Base-by-base conservation (phyloP, 1,140 invertebrate species). In the Drosophila auraria region DNA sequence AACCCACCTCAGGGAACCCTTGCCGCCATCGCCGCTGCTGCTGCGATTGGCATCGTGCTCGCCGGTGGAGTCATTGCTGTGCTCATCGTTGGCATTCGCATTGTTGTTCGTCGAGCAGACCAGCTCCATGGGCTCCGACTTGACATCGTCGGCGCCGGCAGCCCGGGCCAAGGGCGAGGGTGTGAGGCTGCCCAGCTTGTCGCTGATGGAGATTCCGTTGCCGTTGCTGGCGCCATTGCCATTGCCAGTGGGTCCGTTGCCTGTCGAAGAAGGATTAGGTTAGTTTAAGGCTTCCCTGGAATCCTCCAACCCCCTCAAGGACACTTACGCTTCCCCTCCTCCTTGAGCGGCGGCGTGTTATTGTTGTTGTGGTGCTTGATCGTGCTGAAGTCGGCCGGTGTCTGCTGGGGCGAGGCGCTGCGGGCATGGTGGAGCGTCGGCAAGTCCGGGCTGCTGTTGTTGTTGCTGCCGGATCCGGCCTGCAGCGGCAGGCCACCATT, bases 51-150 rank as follows among this genome's bases (percentile, higher is more conserved):
- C 80, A 54, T 93, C 92, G 71, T 91, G 80, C 36, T 93, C 92
- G 58, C 93, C 93, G 30, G 93, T 93, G 11, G 96, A 96, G 78
- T 95, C 95, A 78, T 95, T 94, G 82, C 94, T 95, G 92, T 95
- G 95, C 75, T 95, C 93, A 58, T 94, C 93, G 20, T 93, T 93
- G n/a, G 89, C 91, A 49, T 91, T 78, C 45, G 95, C 77, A 83
- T 96, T 96, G 83, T 96, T 96, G 33, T 95, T 95, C 42, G 95
- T 95, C 27, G 95, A 95, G 92, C 96, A 96, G 40, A 95, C 94
- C 87, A 97, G 93, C 81, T 97, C 97, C 91, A 97, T 94, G 0
- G 96, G 96, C 93, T 97, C 96, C 69, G 96, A 95, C 93, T 97
- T 97, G 44, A 97, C 96, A 33, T 96, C 96, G 40, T 80, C 84